Evolutionary conservation across 2,888 invertebrate species (phyloP).

Genomic region (Synergus laeviventris): DNA sequence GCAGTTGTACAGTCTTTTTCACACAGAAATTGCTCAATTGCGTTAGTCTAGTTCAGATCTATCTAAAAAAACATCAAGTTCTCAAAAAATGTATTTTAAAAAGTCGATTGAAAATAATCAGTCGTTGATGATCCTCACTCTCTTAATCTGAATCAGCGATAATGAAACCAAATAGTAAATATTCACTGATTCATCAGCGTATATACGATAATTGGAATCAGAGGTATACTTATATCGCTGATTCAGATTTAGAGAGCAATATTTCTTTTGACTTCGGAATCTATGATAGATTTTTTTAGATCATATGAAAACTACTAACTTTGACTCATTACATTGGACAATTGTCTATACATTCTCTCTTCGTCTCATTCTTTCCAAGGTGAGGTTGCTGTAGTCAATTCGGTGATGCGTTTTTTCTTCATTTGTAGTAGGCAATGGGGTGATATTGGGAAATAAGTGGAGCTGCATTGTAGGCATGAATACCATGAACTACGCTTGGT

Average conservation of each 20-base stretch:
- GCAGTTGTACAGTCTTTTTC: neutral
- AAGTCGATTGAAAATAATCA: neutral
- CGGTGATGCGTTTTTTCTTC: neutral
- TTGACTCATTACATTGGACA: constrained; percentile 32
- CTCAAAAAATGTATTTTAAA: neutral
- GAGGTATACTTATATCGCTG: too few species aligned
- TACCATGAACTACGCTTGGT: constrained; percentile 58
- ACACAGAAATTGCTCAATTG: constrained; percentile 2
- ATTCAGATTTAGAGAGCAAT: too few species aligned
- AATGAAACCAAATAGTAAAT: too few species aligned
- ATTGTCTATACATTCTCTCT: neutral
- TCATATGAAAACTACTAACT: constrained; percentile 17
- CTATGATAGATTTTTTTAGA: neutral
- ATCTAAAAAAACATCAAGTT: neutral
- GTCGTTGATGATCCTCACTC: neutral
- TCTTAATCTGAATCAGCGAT: too few species aligned
- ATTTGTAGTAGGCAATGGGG: neutral
- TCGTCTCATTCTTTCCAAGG: neutral
- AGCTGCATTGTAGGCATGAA: neutral
- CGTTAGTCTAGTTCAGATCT: neutral
- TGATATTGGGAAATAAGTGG: constrained; percentile 44
- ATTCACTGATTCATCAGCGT: too few species aligned
- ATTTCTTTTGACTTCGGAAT: neutral
- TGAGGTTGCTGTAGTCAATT: too few species aligned
- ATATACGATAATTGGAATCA: too few species aligned